Percentiles rank a stretch among this genome's conserved stretches.
phyloP scores from a whole-genome alignment of 2,113 vertebrate genomes.

The Ailurus styani region DNA sequence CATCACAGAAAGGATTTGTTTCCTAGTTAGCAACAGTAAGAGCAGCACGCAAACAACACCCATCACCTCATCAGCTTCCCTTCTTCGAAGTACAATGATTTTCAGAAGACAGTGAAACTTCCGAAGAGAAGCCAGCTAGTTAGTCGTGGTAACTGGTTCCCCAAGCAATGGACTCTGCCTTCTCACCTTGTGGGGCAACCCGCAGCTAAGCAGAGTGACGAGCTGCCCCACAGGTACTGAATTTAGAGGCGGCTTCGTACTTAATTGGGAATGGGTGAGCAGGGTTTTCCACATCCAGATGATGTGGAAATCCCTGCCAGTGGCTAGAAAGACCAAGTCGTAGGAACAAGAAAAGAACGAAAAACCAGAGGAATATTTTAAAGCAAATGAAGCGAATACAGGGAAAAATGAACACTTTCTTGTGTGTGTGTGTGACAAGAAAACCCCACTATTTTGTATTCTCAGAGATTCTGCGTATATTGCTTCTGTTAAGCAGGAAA shows the following conservation, averaged over 20 bases:
- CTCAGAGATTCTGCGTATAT: not conserved
- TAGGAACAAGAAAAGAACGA: not conserved
- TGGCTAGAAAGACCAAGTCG: not conserved
- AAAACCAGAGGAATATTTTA: not conserved
- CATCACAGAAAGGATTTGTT: not conserved
- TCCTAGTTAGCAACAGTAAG: not conserved
- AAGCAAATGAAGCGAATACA: not conserved
- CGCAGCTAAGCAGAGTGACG: not conserved
- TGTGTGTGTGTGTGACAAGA: not conserved
- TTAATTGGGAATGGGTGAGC: no score
- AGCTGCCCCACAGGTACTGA: not conserved
- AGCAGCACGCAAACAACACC: not conserved
- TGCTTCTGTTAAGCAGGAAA: not conserved
- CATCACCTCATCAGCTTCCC: no score
- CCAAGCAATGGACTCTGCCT: not conserved
- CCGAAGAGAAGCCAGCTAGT: not conserved
- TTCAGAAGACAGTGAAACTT: not conserved
- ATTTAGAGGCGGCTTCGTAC: not conserved
- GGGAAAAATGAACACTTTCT: not conserved
- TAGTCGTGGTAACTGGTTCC: not conserved
- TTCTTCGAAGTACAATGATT: not conserved
- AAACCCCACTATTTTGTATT: not conserved
- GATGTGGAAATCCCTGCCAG: not conserved
- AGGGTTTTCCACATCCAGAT: not conserved
- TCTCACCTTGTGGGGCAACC: not conserved